A percentile compares a stretch with the other conserved stretches of the same genome.
Evolutionary conservation across 2,113 vertebrate species (phyloP).

Genomic region (Pluvianellus socialis): DNA sequence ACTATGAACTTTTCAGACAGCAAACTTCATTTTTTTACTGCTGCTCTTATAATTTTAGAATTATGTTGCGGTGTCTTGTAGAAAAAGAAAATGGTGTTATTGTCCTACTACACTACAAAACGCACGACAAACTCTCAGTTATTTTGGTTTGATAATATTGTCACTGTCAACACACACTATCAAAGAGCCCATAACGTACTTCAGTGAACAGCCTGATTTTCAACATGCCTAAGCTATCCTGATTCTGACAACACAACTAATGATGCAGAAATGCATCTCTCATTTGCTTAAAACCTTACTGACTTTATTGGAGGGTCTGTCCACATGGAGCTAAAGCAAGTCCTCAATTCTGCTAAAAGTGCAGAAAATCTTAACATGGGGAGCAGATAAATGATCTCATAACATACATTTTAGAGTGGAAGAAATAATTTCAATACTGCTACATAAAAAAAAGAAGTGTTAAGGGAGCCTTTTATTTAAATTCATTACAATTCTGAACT

Average conservation of each 20-base stretch:
- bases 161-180: not conserved
- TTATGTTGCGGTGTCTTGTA: not conserved
- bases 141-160: not conserved
- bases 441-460: not conserved
- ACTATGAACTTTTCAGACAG: not conserved
- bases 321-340: not conserved
- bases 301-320: not conserved
- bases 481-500: not conserved
- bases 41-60: not conserved
- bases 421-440: not conserved
- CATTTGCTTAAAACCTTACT: not conserved
- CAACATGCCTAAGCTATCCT: not conserved
- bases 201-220: not conserved
- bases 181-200: not conserved
- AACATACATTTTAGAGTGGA: not conserved
- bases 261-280: not conserved
- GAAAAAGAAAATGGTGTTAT: not conserved
- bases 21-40: not conserved
- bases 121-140: not conserved
- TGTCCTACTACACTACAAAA: too few species aligned
- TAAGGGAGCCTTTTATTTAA: not conserved
- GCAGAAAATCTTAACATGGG: not conserved
- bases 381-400: not conserved
- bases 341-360: not conserved
- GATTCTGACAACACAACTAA: not conserved